phyloP scores from a whole-genome alignment of 2,113 vertebrate species.

The Heterotilapia buettikoferi region DNA sequence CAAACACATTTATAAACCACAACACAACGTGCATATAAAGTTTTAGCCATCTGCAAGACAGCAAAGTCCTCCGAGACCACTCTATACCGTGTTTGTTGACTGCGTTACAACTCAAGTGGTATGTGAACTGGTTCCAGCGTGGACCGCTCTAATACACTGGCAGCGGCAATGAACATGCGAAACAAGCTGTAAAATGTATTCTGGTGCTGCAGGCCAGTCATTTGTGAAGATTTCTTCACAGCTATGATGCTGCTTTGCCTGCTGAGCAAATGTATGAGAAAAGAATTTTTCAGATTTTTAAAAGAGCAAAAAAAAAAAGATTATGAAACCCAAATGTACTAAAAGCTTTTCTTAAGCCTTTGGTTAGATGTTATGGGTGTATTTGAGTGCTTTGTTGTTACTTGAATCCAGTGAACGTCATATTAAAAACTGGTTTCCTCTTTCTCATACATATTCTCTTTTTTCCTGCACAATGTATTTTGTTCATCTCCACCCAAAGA shows the following conservation, averaged over 20 bases:
- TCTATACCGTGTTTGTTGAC: not conserved
- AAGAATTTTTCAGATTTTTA: not conserved
- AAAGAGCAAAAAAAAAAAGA: not conserved
- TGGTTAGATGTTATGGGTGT: not conserved
- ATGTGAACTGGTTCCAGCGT: constrained; percentile 9
- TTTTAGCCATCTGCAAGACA: not conserved
- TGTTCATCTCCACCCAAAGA: not conserved
- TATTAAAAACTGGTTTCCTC: not conserved
- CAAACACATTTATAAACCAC: constrained; percentile 23
- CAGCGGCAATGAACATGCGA: not conserved
- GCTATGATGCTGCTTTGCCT: not conserved
- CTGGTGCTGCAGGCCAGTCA: not conserved
- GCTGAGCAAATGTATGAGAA: not conserved
- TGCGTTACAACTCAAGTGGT: not conserved
- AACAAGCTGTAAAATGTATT: constrained; percentile 34
- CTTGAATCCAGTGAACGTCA: not conserved
- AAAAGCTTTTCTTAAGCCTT: not conserved
- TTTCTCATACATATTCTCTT: not conserved
- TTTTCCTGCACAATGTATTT: not conserved
- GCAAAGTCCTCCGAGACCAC: not conserved
- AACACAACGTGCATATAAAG: constrained; percentile 29
- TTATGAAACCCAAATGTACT: not conserved
- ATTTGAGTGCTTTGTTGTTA: not conserved
- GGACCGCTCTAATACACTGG: not conserved
- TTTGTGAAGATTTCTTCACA: not conserved